Percentiles rank a stretch among this genome's conserved stretches.
Conservation (phyloP, 37 sponge, comb jelly and placozoan species). For the Sycon ciliatum region DNA sequence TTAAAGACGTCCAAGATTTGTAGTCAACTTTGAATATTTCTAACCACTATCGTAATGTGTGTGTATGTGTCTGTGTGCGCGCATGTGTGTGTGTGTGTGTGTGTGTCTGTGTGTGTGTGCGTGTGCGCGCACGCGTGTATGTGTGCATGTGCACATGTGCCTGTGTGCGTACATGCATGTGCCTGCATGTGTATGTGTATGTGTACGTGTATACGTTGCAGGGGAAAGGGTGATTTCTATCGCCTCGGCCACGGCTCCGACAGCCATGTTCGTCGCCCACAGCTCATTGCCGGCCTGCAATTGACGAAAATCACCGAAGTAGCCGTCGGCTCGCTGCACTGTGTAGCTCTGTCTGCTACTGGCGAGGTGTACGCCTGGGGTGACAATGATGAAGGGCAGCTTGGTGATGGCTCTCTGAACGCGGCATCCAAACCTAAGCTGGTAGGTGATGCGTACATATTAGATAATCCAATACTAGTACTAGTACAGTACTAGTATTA, state of each 20-base stretch:
- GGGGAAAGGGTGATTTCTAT: slow-evolving; percentile 95
- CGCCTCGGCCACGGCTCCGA: slow-evolving; percentile 89
- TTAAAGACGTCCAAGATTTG: no score
- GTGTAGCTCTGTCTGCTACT: slow-evolving; percentile 59
- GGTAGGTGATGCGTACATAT: background rate
- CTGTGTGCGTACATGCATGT: slow-evolving; percentile 1
- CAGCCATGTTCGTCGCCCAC: slow-evolving; percentile 70
- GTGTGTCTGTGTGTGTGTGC: background rate
- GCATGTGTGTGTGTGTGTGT: background rate
- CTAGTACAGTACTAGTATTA: no score
- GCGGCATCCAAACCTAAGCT: slow-evolving; percentile 50
- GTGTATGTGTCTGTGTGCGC: background rate
- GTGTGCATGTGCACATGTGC: no score
- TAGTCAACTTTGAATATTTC: no score
- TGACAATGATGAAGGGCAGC: slow-evolving; percentile 96
- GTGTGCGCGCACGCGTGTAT: no score
- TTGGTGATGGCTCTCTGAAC: slow-evolving; percentile 70
- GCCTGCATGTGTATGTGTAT: background rate
- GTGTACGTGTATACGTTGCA: slow-evolving; percentile 13
- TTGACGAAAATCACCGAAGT: slow-evolving; percentile 62
- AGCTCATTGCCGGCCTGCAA: slow-evolving; percentile 60
- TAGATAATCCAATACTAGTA: no score
- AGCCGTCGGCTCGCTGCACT: slow-evolving; percentile 83
- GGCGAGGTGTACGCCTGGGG: slow-evolving; percentile 90
- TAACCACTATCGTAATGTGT: no score